phyloP scores from a whole-genome alignment of 1,140 invertebrate genomes.

The Caenorhabditis elegans region WBcel235 BX284605.5:11679501-11680000 shows the following conservation, averaged over 20 bases:
- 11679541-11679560: too few species aligned
- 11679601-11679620: too few species aligned
- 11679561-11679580: too few species aligned
- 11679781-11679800: slow-evolving; percentile 28
- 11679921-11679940: not conserved
- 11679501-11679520: too few species aligned
- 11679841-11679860: not conserved
- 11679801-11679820: slow-evolving; percentile 3
- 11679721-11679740: slow-evolving; percentile 18
- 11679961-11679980: not conserved
- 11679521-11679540: too few species aligned
- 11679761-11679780: not conserved
- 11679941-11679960: slow-evolving; percentile 31
- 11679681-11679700: not conserved
- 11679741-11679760: not conserved
- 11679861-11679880: slow-evolving; percentile 7
- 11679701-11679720: not conserved
- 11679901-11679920: not conserved
- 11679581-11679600: too few species aligned
- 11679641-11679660: not conserved
- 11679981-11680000: not conserved
- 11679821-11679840: not conserved
- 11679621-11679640: not conserved
- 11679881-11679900: slow-evolving; percentile 31
- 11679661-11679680: not conserved